phyloP scores from a whole-genome alignment of 2,888 invertebrate species.

The Lasioglossum marginatum region DNA sequence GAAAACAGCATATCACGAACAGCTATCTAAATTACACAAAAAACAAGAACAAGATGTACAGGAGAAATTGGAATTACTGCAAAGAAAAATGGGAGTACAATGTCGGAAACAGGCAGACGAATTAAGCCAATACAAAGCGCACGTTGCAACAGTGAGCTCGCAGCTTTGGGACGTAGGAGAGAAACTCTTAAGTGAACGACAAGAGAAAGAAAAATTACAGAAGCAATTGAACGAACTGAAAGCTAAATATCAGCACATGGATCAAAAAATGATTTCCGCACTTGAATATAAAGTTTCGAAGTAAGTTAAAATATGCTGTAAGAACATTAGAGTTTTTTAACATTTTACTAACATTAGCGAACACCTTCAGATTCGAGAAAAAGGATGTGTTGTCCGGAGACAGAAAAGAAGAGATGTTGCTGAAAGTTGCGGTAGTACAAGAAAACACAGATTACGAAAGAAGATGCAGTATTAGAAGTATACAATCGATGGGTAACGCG shows the following conservation, averaged over 20 bases:
- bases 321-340: background rate
- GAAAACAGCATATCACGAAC: constrained; percentile 87
- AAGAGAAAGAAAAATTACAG: constrained; percentile 86
- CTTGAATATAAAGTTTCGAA: constrained; percentile 71
- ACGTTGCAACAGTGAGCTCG: constrained; percentile 85
- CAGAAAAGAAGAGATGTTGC: constrained; percentile 41
- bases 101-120: constrained; percentile 81
- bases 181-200: constrained; percentile 86
- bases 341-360: constrained; percentile 16
- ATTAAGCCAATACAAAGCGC: constrained; percentile 86
- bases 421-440: constrained; percentile 65
- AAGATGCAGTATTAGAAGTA: constrained; percentile 78
- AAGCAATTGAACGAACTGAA: constrained; percentile 78
- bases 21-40: constrained; percentile 86
- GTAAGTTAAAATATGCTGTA: constrained; percentile 57
- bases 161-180: constrained; percentile 88
- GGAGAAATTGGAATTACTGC: constrained; percentile 84
- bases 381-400: constrained; percentile 66
- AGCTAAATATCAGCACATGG: constrained; percentile 32
- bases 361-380: constrained; percentile 72
- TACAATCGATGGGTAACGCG: constrained; percentile 82
- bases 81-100: constrained; percentile 78
- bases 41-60: constrained; percentile 86
- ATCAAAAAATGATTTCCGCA: constrained; percentile 23
- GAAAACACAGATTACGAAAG: constrained; percentile 75